A percentile compares a stretch with the other conserved stretches of the same genome.
Conservation (phyloP, 2,888 invertebrate genomes). For the Cantharis lateralis region DNA sequence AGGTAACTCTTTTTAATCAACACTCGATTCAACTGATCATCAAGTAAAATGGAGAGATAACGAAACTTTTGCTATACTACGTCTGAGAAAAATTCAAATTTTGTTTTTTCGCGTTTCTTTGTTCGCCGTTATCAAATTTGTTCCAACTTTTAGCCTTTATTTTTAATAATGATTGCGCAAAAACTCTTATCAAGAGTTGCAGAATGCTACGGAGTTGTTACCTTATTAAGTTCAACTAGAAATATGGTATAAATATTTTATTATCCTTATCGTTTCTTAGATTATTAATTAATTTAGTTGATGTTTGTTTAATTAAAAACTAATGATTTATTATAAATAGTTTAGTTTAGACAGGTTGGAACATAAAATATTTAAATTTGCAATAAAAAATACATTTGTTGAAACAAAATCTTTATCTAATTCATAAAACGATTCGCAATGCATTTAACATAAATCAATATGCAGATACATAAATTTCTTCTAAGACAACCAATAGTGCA, state of each 20-base stretch:
- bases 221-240: background rate
- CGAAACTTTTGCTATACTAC: background rate
- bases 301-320: background rate
- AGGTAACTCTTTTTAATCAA: background rate
- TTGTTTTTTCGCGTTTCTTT: background rate
- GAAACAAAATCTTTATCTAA: constrained; percentile 2
- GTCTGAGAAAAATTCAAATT: background rate
- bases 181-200: background rate
- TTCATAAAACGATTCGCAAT: constrained; percentile 11
- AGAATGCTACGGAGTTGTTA: background rate
- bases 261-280: background rate
- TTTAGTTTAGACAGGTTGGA: background rate
- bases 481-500: constrained; percentile 29
- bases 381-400: background rate
- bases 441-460: constrained; percentile 27
- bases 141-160: background rate
- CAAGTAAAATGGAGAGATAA: background rate
- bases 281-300: background rate
- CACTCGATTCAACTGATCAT: background rate
- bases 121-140: background rate
- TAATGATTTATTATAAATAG: background rate
- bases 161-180: background rate
- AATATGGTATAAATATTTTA: background rate
- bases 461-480: constrained; percentile 26
- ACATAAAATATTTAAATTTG: background rate